Percentiles rank a stretch among this genome's conserved stretches.
phyloP scores from a whole-genome alignment of 2,888 invertebrate genomes.

The Philaethria dido region DNA sequence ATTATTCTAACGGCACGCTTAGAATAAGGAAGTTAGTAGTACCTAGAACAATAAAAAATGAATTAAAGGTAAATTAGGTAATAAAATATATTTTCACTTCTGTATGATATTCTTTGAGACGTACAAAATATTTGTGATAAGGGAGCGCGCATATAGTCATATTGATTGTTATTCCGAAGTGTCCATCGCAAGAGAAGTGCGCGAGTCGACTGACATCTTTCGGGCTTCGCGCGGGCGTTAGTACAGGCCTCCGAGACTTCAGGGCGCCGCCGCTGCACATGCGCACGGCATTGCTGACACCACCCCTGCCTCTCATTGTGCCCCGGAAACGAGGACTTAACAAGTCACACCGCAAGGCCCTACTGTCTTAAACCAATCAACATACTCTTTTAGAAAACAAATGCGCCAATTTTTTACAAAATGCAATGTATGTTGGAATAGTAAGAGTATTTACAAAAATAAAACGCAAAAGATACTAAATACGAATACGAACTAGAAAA shows the following conservation, averaged over 20 bases:
- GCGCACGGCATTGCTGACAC: conserved; percentile 77
- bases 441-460: not conserved
- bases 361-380: conserved; percentile 45
- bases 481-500: no score
- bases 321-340: conserved; percentile 79
- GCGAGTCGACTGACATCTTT: conserved; percentile 69
- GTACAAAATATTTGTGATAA: conserved; percentile 55
- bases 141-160: conserved; percentile 54
- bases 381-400: conserved; percentile 20
- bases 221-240: conserved; percentile 68
- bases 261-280: conserved; percentile 77
- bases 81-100: not conserved
- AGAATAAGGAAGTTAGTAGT: conserved; percentile 56
- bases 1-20: conserved; percentile 54
- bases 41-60: conserved; percentile 66
- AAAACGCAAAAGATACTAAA: no score
- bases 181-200: conserved; percentile 60
- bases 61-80: conserved; percentile 20
- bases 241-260: conserved; percentile 76
- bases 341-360: conserved; percentile 70
- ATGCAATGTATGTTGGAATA: not conserved
- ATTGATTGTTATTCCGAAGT: conserved; percentile 47
- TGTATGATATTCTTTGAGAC: conserved; percentile 41
- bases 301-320: conserved; percentile 76
- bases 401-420: conserved; percentile 13